These are phyloP conservation scores for Brachypalpus laphriformis DNA, from an alignment of 2,888 invertebrate genomes.

Conservation along the genomic window DNA sequence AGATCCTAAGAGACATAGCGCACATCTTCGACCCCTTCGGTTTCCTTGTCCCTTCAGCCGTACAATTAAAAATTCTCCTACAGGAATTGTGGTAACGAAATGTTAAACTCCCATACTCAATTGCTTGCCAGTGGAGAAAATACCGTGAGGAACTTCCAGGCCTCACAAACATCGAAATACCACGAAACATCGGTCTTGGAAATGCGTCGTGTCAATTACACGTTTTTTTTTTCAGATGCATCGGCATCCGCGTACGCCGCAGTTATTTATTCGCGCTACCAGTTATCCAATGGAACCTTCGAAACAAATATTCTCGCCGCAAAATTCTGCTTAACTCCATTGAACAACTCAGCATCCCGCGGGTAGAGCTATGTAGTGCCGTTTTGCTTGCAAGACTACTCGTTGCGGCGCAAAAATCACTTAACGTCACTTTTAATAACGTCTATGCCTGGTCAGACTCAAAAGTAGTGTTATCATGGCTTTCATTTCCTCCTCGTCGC, in stretches of 20 bases:
- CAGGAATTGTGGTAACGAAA: slow-evolving; percentile 21
- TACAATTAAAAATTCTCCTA: slow-evolving; percentile 25
- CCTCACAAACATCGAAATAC: not conserved
- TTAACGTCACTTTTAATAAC: not conserved
- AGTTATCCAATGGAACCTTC: slow-evolving; percentile 9
- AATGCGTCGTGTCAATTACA: slow-evolving; percentile 14
- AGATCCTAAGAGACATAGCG: slow-evolving; percentile 2
- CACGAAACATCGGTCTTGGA: not conserved
- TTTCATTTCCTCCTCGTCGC: slow-evolving; percentile 43
- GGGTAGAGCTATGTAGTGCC: not conserved
- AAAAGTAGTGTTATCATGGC: slow-evolving; percentile 76
- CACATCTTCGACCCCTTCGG: slow-evolving; percentile 20
- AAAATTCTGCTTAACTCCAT: slow-evolving; percentile 15
- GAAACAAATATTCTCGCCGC: slow-evolving; percentile 28
- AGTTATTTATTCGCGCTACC: slow-evolving; percentile 19
- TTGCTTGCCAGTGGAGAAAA: slow-evolving; percentile 58
- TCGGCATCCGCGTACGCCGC: slow-evolving; percentile 28
- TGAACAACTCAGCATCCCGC: slow-evolving; percentile 19
- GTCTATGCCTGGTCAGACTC: slow-evolving; percentile 75
- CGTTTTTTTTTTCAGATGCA: slow-evolving; percentile 42
- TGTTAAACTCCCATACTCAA: not conserved
- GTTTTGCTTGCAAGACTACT: slow-evolving; percentile 1
- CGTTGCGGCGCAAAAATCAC: not conserved
- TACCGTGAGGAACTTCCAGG: slow-evolving; percentile 22
- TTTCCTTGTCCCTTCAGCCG: not conserved